A percentile compares a stretch with the other conserved stretches of the same genome.
phyloP scores from a whole-genome alignment of 2,888 invertebrate genomes.

The Alsophila aescularia region DNA sequence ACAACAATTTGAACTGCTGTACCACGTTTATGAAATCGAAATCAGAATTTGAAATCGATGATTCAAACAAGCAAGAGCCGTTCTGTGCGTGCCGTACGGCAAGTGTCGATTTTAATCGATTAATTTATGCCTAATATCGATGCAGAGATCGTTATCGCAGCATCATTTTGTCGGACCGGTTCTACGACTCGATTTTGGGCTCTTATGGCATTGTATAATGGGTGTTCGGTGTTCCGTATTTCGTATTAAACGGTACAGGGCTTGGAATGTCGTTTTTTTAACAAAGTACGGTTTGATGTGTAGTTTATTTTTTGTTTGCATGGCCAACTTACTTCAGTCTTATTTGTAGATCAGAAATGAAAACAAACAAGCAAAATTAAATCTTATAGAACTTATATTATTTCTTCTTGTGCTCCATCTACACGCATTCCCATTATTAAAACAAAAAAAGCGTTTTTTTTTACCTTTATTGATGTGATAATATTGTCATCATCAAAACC shows the following conservation, averaged over 20 bases:
- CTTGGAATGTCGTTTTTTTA: slow-evolving; percentile 6
- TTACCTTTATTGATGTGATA: too few species aligned
- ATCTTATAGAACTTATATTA: too few species aligned
- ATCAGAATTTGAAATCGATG: slow-evolving; percentile 30
- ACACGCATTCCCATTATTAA: too few species aligned
- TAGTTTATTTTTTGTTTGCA: too few species aligned
- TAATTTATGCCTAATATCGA: slow-evolving; percentile 69
- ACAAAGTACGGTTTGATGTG: neutral
- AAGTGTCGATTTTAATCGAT: slow-evolving; percentile 65
- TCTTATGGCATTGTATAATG: slow-evolving; percentile 18
- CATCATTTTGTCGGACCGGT: slow-evolving; percentile 43
- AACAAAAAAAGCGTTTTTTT: too few species aligned
- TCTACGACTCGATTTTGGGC: slow-evolving; percentile 18
- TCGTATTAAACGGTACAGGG: slow-evolving; percentile 5
- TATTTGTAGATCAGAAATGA: too few species aligned
- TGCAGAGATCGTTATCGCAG: slow-evolving; percentile 60
- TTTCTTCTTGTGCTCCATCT: too few species aligned
- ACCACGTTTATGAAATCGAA: slow-evolving; percentile 23
- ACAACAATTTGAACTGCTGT: slow-evolving; percentile 12
- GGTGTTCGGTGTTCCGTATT: slow-evolving; percentile 17
- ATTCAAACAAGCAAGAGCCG: slow-evolving; percentile 25
- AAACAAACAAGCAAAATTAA: too few species aligned
- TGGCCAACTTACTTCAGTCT: too few species aligned
- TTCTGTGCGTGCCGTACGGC: slow-evolving; percentile 30
- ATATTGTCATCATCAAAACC: too few species aligned